A percentile compares a stretch with the other conserved stretches of the same genome.
Conservation (phyloP, 2,888 invertebrate genomes). For the Erebia ligea region DNA sequence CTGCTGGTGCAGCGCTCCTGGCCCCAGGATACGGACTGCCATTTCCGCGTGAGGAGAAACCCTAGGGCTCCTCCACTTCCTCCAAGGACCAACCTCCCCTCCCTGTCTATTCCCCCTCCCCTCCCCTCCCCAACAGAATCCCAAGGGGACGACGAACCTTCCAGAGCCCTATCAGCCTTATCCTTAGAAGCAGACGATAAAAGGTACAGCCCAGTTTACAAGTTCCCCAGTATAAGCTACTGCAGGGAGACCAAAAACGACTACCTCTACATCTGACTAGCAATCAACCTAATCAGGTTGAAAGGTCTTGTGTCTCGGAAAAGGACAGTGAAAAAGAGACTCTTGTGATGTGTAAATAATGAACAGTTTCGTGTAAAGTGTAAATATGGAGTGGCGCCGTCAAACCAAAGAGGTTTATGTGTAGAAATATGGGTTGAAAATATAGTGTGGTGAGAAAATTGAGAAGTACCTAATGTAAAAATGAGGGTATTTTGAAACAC, state of each 20-base stretch:
- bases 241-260: constrained; percentile 76
- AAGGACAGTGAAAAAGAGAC: constrained; percentile 59
- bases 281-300: constrained; percentile 50
- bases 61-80: constrained; percentile 91
- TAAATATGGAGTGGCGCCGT: constrained; percentile 46
- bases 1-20: constrained; percentile 91
- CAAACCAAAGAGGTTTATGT: constrained; percentile 71
- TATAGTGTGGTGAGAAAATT: not conserved
- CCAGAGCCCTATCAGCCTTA: constrained; percentile 71
- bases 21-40: constrained; percentile 87
- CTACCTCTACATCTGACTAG: constrained; percentile 77
- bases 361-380: constrained; percentile 52
- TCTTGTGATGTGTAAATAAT: constrained; percentile 68
- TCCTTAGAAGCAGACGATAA: constrained; percentile 73
- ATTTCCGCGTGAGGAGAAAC: constrained; percentile 92
- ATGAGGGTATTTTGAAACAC: constrained; percentile 5
- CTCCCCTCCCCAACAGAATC: constrained; percentile 57
- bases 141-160: constrained; percentile 67
- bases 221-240: constrained; percentile 77
- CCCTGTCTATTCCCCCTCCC: constrained; percentile 53
- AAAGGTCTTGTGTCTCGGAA: constrained; percentile 49
- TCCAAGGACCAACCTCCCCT: constrained; percentile 76
- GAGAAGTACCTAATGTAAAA: constrained; percentile 5
- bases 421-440: constrained; percentile 11
- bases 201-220: constrained; percentile 78